These are phyloP conservation scores for Erinaceus europaeus DNA, from an alignment of 2,113 vertebrate species.

Conservation along the genomic window DNA sequence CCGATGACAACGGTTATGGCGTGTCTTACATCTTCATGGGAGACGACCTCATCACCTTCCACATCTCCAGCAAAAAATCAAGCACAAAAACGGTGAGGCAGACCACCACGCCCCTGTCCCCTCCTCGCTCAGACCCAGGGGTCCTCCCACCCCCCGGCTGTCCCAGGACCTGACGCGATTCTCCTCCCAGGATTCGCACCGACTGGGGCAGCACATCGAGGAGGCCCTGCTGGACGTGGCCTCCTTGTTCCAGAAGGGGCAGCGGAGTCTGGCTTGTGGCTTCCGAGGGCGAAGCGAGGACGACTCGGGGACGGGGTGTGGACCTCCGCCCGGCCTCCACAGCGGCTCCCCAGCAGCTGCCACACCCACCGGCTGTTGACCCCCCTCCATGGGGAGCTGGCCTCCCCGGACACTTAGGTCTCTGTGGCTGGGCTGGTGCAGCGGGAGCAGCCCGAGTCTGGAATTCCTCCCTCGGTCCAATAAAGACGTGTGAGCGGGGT, in stretches of 20 bases:
- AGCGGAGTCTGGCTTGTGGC: background rate
- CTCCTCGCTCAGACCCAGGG: background rate
- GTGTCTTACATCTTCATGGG: conserved; percentile 89
- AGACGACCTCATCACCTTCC: conserved; percentile 88
- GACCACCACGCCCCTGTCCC: background rate
- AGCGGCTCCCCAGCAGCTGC: background rate
- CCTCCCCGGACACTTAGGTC: background rate
- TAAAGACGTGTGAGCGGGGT: conserved; percentile 47
- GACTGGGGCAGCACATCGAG: conserved; percentile 85
- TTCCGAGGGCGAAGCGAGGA: background rate
- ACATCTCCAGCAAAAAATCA: conserved; percentile 91
- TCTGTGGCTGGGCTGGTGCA: background rate
- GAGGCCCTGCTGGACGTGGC: conserved; percentile 85
- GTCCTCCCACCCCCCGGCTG: background rate
- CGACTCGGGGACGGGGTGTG: background rate
- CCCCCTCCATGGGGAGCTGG: conserved; percentile 39
- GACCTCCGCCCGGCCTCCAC: background rate
- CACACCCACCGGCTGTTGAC: background rate
- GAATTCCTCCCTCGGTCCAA: conserved; percentile 15
- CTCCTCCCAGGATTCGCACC: conserved; percentile 83
- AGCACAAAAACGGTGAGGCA: conserved; percentile 86
- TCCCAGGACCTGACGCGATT: background rate
- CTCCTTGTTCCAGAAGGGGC: conserved; percentile 77
- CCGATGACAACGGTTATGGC: conserved; percentile 91
- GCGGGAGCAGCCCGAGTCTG: background rate